Conservation (phyloP, 2,113 vertebrate species). For the Sinocyclocheilus anshuiensis region DNA sequence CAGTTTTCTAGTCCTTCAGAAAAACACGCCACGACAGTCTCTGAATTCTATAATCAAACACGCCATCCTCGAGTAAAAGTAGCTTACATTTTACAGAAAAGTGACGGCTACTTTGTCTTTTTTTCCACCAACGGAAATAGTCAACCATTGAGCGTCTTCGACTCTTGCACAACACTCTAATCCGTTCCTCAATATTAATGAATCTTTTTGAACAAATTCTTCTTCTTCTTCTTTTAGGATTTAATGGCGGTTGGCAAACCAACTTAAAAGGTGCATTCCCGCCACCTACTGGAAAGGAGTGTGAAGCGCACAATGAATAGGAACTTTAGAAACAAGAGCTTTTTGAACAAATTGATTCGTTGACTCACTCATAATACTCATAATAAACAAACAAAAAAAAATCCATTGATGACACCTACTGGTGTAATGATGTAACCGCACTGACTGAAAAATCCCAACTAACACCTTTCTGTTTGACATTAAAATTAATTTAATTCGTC, state of each 20-base stretch:
- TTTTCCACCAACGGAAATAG: too few species aligned
- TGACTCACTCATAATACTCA: not conserved
- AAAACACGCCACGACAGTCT: not conserved
- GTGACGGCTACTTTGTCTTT: not conserved
- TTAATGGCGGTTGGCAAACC: too few species aligned
- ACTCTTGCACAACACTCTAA: too few species aligned
- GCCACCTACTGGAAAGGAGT: too few species aligned
- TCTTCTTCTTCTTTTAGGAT: too few species aligned
- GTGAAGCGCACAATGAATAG: too few species aligned
- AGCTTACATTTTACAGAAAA: not conserved
- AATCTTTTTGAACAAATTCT: not conserved
- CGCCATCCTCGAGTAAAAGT: not conserved
- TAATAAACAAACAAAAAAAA: not conserved
- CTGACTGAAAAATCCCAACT: not conserved
- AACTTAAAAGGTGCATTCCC: too few species aligned
- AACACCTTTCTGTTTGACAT: not conserved
- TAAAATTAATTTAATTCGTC: not conserved
- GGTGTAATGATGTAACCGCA: not conserved
- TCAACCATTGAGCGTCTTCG: too few species aligned
- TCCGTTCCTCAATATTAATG: not conserved
- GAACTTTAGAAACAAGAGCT: too few species aligned
- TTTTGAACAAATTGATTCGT: not conserved
- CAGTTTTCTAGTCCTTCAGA: not conserved
- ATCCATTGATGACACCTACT: not conserved
- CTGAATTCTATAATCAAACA: not conserved